Evolutionary conservation across 2,888 invertebrate genomes (phyloP), one percentile per base, ranked within the genome.

Genomic region (Harpalus rubripes): DNA sequence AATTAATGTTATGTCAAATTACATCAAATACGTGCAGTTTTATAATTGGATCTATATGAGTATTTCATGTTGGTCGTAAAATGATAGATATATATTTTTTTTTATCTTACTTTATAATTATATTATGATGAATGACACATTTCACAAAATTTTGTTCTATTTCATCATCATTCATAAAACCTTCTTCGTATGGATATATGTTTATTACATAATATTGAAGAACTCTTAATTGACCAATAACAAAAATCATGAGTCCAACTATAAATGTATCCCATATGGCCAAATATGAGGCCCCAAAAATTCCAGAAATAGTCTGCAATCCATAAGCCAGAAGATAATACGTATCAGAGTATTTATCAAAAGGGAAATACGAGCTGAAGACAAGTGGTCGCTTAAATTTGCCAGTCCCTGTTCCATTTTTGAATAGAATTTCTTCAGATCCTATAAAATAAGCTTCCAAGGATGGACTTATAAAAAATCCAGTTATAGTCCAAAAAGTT

Each of bases 271-370:
- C 52, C 76, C 86, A 41, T 85, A 87, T 83, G 8, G 86, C 58
- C 86, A 86, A 72, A 87, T 87, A 72, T 86, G 86, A 86, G 56
- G 87, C 65, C 63, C 86, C 16, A 84, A 86, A 72, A 56, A 86
- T 32, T 82, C 87, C 65, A 86, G 86, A 87, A 76, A 74, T 85
- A 56, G 86, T 85, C 65, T 86, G 85, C 3, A 85, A 22, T 3
- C 10, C 41, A 80, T 79, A 85, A 1, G 85, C 85, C 12, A 85
- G 2, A 3, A 41, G 16, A 85, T 80, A 85, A 26, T 68, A 52
- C 8, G 58, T 5, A 1, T 15, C 26, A 6, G 78, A 58, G 39
- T 85, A 85, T 56, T 85, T 85, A 15, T 85, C 79, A 80, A 85
- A 85, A 0, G 85, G 85, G 41, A 85, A 85, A 65, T 56, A 85